A percentile compares a stretch with the other conserved stretches of the same genome.
Conservation (phyloP, 2,888 invertebrate genomes). For the Nomada ruficornis region DNA sequence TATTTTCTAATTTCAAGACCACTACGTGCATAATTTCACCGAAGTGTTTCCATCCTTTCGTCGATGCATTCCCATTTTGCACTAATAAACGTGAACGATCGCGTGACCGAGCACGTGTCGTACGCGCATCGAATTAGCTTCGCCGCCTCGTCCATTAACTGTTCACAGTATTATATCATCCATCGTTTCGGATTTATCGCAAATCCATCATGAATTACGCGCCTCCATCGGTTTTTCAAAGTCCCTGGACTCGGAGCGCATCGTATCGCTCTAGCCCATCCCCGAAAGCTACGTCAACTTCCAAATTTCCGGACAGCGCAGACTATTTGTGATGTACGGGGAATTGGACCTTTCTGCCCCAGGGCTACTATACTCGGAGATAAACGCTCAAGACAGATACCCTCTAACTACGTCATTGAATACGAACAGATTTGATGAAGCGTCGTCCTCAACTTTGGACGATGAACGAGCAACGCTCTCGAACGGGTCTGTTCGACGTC, state of each 20-base stretch:
- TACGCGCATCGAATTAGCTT: slow-evolving; percentile 46
- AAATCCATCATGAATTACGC: slow-evolving; percentile 55
- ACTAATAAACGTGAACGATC: slow-evolving; percentile 31
- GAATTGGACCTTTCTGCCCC: slow-evolving; percentile 80
- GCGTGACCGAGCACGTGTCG: background rate
- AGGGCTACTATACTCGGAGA: slow-evolving; percentile 70
- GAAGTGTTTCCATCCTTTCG: background rate
- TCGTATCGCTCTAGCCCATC: slow-evolving; percentile 3
- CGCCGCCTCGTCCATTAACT: slow-evolving; percentile 37
- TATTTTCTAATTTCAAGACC: background rate
- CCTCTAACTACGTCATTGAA: slow-evolving; percentile 27
- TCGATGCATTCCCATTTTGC: slow-evolving; percentile 25
- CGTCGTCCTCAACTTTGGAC: background rate
- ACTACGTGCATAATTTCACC: background rate
- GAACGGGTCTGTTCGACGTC: background rate
- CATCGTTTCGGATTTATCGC: slow-evolving; percentile 45
- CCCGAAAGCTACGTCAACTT: slow-evolving; percentile 71
- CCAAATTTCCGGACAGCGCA: slow-evolving; percentile 77
- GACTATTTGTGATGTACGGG: slow-evolving; percentile 79
- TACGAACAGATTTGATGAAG: background rate
- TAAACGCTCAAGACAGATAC: slow-evolving; percentile 71
- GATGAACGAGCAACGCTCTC: background rate
- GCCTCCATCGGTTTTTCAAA: slow-evolving; percentile 60
- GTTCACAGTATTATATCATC: slow-evolving; percentile 36
- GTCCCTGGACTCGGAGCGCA: slow-evolving; percentile 40